Evolutionary conservation across 1,140 invertebrate genomes (phyloP).

Genomic region (Brachionus rubens): DNA sequence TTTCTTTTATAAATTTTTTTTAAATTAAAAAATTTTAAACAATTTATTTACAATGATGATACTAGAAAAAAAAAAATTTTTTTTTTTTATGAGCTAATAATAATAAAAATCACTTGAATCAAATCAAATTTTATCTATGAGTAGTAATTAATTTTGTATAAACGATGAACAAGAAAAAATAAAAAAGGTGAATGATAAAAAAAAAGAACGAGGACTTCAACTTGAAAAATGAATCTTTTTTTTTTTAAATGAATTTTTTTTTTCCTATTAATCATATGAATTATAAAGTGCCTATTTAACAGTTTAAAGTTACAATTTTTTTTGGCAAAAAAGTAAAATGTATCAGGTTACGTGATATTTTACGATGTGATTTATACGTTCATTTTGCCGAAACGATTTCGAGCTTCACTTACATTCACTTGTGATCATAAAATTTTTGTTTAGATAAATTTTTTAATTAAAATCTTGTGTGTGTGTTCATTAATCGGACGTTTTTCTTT

Average conservation of each 20-base stretch:
- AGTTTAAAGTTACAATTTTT: neutral
- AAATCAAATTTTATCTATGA: conserved; percentile 8
- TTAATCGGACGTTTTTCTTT: neutral
- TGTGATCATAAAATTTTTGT: no score
- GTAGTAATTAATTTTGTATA: conserved; percentile 1
- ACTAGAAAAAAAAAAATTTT: no score
- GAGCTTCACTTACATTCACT: neutral
- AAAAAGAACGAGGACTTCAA: neutral
- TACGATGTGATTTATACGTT: conserved; percentile 8
- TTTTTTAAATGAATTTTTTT: conserved; percentile 2
- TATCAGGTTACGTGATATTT: conserved; percentile 22
- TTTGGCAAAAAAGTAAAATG: neutral
- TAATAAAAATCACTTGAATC: conserved; percentile 18
- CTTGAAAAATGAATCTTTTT: neutral
- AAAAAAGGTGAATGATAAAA: conserved; percentile 41
- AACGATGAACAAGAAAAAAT: conserved; percentile 9
- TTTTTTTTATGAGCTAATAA: no score
- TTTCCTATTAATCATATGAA: neutral
- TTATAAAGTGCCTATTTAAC: neutral
- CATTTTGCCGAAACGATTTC: neutral
- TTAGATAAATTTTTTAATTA: no score
- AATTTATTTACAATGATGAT: conserved; percentile 26
- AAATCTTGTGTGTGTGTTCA: no score
- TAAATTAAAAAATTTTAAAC: conserved; percentile 17
- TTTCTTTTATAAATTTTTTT: neutral